phyloP scores from a whole-genome alignment of 2,888 invertebrate genomes.

The Cyaniris semiargus region DNA sequence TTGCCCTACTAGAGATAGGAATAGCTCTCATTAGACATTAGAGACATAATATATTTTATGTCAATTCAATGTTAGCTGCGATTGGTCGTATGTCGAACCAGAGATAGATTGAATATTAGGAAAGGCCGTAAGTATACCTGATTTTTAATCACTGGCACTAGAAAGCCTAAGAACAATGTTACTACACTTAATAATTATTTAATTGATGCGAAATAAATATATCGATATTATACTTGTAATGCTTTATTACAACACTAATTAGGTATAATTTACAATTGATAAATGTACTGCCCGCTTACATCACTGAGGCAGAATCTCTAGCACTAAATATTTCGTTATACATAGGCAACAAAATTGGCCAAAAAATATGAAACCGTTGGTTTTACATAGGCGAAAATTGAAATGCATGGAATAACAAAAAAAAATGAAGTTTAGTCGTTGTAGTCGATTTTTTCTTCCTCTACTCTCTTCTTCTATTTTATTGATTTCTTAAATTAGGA shows the following conservation, averaged over 20 bases:
- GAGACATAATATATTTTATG: too few species aligned
- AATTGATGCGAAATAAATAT: constrained; percentile 41
- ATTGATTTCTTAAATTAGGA: too few species aligned
- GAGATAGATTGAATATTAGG: too few species aligned
- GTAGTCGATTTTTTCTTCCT: background rate
- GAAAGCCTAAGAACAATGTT: background rate
- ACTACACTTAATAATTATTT: background rate
- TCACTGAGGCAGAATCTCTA: constrained; percentile 24
- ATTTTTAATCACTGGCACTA: too few species aligned
- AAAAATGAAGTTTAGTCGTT: background rate
- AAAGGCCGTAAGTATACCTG: too few species aligned
- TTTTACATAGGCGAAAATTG: background rate
- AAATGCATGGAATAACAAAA: background rate
- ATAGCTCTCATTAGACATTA: too few species aligned
- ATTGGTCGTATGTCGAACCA: too few species aligned
- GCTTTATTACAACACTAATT: constrained; percentile 81
- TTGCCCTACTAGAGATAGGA: too few species aligned
- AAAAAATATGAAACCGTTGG: constrained; percentile 5
- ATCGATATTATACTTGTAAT: constrained; percentile 61
- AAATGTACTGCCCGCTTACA: constrained; percentile 47
- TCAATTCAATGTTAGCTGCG: too few species aligned
- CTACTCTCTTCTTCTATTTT: too few species aligned
- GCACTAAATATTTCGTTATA: constrained; percentile 11
- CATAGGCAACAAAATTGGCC: constrained; percentile 11
- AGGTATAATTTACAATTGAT: constrained; percentile 78